A percentile compares a stretch with the other conserved stretches of the same genome.
Conservation (phyloP, 2,113 vertebrate genomes). For the Donacobius atricapilla region DNA sequence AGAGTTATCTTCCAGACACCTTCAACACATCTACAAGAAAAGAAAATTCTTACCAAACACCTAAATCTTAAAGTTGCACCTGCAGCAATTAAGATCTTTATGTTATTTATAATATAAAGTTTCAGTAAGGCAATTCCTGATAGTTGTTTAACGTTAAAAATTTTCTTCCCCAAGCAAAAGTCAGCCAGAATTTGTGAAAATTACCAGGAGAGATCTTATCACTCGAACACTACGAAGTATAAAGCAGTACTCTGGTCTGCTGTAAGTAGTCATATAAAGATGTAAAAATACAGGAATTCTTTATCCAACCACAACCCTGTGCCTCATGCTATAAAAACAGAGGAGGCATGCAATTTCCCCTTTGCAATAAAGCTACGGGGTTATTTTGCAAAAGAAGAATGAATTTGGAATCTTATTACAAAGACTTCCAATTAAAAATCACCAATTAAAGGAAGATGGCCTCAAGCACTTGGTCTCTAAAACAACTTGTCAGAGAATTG, state of each 20-base stretch:
- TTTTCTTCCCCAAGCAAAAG: not conserved
- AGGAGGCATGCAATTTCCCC: not conserved
- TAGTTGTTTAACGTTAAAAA: not conserved
- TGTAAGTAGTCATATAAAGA: constrained; percentile 29
- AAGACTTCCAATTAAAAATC: constrained; percentile 33
- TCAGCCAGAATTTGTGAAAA: constrained; percentile 9
- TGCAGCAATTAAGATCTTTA: not conserved
- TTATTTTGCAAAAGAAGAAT: constrained; percentile 36
- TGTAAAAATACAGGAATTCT: constrained; percentile 40
- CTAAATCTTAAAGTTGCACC: not conserved
- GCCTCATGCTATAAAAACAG: constrained; percentile 34
- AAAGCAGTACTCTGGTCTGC: not conserved
- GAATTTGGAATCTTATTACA: constrained; percentile 12
- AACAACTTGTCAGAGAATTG: constrained; percentile 6
- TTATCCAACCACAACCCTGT: not conserved
- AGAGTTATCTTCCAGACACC: not conserved
- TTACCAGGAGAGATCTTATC: not conserved
- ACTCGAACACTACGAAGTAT: not conserved
- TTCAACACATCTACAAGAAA: not conserved
- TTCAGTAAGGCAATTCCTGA: not conserved
- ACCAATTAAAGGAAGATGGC: constrained; percentile 40
- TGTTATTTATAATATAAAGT: not conserved
- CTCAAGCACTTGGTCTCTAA: not conserved
- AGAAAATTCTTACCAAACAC: not conserved
- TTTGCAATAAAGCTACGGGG: not conserved